Percentiles rank a stretch among this genome's conserved stretches.
Evolutionary conservation across 2,888 invertebrate genomes (phyloP).

Genomic region (Iphiclides podalirius): DNA sequence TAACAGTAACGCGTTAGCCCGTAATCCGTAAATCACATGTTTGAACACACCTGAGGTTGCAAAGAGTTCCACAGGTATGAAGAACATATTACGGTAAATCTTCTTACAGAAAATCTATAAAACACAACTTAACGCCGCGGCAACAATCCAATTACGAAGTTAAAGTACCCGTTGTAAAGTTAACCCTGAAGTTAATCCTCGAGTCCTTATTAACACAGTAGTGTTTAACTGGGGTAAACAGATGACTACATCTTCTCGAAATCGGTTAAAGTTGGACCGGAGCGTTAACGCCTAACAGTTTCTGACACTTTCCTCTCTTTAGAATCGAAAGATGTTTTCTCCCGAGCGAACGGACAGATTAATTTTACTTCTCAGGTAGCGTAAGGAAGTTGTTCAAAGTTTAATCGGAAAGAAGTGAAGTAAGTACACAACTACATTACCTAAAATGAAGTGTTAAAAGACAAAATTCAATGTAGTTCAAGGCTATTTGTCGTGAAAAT

Average conservation of each 20-base stretch:
- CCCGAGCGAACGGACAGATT: neutral
- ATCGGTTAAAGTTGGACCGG: conserved; percentile 16
- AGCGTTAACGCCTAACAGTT: conserved; percentile 11
- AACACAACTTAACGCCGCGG: conserved; percentile 6
- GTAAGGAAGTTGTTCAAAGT: neutral
- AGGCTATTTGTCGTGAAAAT: too few species aligned
- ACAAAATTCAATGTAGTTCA: too few species aligned
- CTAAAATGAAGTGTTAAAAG: too few species aligned
- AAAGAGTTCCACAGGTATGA: too few species aligned
- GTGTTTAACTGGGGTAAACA: conserved; percentile 30
- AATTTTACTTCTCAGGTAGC: neutral
- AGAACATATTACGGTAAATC: too few species aligned
- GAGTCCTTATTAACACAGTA: conserved; percentile 41
- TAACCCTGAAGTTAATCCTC: conserved; percentile 43
- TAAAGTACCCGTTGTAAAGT: conserved; percentile 27
- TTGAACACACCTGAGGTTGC: too few species aligned
- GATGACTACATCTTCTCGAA: conserved; percentile 19
- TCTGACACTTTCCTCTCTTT: conserved; percentile 17
- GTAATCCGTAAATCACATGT: too few species aligned
- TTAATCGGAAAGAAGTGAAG: neutral
- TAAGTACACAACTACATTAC: neutral
- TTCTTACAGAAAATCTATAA: neutral
- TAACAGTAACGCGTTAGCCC: too few species aligned
- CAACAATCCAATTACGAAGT: conserved; percentile 31
- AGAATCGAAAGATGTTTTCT: conserved; percentile 11